Percentiles rank a stretch among this genome's conserved stretches.
phyloP scores from a whole-genome alignment of 23 tunicate genomes.

The Aplidium turbinatum region DNA sequence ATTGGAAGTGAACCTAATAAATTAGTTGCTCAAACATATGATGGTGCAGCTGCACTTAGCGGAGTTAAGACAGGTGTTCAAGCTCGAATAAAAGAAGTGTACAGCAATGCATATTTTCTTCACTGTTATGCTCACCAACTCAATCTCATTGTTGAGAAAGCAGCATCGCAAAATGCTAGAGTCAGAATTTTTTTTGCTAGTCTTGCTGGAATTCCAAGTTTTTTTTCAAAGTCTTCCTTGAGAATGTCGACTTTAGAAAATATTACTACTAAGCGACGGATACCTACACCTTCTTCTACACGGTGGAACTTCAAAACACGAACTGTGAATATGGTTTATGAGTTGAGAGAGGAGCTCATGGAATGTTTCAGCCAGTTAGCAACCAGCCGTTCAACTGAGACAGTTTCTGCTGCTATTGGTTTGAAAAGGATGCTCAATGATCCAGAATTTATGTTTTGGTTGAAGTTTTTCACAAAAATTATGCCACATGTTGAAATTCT shows the following conservation, averaged over 20 bases:
- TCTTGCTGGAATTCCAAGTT: slow-evolving; percentile 9
- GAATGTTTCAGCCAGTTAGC: slow-evolving; percentile 7
- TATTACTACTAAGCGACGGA: not conserved
- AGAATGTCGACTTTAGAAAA: slow-evolving; percentile 11
- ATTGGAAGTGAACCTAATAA: slow-evolving; percentile 1
- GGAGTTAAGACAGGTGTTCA: slow-evolving; percentile 30
- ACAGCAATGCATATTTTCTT: slow-evolving; percentile 26
- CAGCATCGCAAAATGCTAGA: not conserved
- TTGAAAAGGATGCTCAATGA: slow-evolving; percentile 5
- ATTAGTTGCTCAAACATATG: slow-evolving; percentile 30
- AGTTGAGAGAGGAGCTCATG: not conserved
- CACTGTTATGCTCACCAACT: slow-evolving; percentile 33
- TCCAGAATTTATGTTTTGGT: slow-evolving; percentile 21
- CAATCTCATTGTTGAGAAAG: slow-evolving; percentile 8
- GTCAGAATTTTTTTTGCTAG: slow-evolving; percentile 10
- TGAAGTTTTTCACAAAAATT: slow-evolving; percentile 13
- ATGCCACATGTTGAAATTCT: slow-evolving; percentile 35
- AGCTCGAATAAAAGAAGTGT: slow-evolving; percentile 36
- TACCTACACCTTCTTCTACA: slow-evolving; percentile 25
- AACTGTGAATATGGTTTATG: slow-evolving; percentile 10
- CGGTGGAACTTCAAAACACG: slow-evolving; percentile 28
- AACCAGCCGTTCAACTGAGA: slow-evolving; percentile 2
- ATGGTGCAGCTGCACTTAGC: slow-evolving; percentile 33
- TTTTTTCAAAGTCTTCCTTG: slow-evolving; percentile 14
- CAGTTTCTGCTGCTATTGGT: slow-evolving; percentile 8